phyloP scores from a whole-genome alignment of 2,888 invertebrate species.

The Diarsia dahlii region DNA sequence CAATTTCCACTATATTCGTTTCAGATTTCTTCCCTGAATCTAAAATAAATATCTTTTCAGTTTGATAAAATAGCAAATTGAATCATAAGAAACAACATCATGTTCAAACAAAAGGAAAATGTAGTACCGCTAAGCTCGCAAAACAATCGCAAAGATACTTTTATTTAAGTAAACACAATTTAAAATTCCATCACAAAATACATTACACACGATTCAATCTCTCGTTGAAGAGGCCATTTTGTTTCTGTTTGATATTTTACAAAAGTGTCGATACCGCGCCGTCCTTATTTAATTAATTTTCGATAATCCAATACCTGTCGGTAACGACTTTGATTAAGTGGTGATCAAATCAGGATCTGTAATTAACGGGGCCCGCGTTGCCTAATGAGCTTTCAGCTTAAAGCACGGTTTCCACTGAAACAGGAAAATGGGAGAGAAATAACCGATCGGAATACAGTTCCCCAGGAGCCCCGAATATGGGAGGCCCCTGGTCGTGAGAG shows the following conservation, averaged over 20 bases:
- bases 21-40: not conserved
- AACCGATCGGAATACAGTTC: not conserved
- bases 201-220: constrained; percentile 5
- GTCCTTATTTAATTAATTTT: constrained; percentile 17
- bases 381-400: constrained; percentile 37
- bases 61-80: not conserved
- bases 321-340: constrained; percentile 41
- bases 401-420: constrained; percentile 4
- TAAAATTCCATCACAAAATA: constrained; percentile 25
- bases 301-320: constrained; percentile 21
- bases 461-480: no score
- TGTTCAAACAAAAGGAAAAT: constrained; percentile 25
- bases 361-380: constrained; percentile 27
- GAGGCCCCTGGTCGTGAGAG: no score
- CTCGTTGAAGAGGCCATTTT: constrained; percentile 6
- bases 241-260: constrained; percentile 10
- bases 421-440: not conserved
- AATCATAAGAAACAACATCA: constrained; percentile 12
- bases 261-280: not conserved
- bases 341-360: constrained; percentile 27
- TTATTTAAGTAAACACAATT: constrained; percentile 35
- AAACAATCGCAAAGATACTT: constrained; percentile 28
- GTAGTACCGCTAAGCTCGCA: constrained; percentile 14
- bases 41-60: not conserved
- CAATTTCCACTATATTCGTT: not conserved